Base-by-base conservation (phyloP, 2,888 invertebrate genomes). In the Asteroscopus sphinx region DNA sequence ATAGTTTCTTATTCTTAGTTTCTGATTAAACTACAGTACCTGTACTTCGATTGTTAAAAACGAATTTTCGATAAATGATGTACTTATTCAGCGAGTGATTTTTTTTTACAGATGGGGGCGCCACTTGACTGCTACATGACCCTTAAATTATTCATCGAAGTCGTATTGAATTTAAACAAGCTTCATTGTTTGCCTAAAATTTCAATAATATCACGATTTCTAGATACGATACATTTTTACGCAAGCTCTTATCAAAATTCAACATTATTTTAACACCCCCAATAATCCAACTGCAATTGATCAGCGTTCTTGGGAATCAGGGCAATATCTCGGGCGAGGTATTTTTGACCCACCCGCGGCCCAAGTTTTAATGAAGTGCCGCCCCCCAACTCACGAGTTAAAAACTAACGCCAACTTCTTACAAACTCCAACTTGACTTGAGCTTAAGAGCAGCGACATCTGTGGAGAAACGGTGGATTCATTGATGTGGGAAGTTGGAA, bases 331-430 rank as follows among this genome's bases (percentile, higher is more conserved):
- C 33, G 12, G 35, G 42, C 33, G 37, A 48, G 54, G 52, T 63
- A 58, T 70, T 74, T 75, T 60, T 57, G 52, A 61, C 5, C 21
- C 5, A 47, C 42, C 33, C 71, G 62, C 58, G 30, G 70, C 15
- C 55, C 52, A 79, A 79, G 58, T 77, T 77, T 77, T 74, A 77
- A 77, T 77, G 71, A 77, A 71, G 62, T 74, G 77, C 71, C 76
- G 71, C 36, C 56, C 37, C 60, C 26, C 26, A 47, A 55, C 40
- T 12, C 37, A n/a, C 16, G 46, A 59, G 68, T 52, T 65, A 48
- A 56, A 63, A 68, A 65, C 62, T 61, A 70, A 33, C 49, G 32
- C 47, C 49, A 39, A 60, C 51, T 53, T 55, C 64, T 67, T 44
- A 51, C 49, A 40, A 35, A 48, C 56, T 57, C 42, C 13, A 48